Evolutionary conservation across 2,113 vertebrate species (phyloP).

Genomic region (Plecotus auritus): DNA sequence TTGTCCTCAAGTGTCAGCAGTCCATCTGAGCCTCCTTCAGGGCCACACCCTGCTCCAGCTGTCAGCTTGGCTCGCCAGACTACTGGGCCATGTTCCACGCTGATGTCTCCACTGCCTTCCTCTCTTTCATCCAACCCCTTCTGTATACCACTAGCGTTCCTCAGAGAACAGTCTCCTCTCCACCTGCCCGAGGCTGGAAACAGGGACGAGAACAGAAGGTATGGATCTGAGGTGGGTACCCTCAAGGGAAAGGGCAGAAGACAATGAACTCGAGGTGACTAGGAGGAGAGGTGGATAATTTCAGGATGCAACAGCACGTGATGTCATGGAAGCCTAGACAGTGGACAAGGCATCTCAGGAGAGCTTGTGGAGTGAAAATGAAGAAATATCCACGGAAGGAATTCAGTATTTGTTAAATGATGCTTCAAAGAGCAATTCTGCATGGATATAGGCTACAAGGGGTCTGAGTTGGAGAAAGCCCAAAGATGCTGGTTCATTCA

Average conservation of each 20-base stretch:
- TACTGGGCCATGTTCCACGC: background rate
- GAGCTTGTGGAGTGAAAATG: background rate
- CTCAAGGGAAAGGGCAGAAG: background rate
- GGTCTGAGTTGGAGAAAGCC: background rate
- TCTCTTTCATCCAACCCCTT: background rate
- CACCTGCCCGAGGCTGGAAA: background rate
- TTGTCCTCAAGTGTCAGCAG: background rate
- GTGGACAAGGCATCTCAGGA: background rate
- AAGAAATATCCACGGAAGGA: background rate
- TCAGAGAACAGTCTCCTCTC: background rate
- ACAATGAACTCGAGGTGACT: background rate
- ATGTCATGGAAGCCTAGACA: background rate
- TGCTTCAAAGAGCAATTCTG: background rate
- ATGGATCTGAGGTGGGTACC: background rate
- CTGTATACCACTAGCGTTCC: background rate
- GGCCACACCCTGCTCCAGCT: background rate
- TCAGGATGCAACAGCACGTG: background rate
- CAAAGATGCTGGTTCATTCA: background rate
- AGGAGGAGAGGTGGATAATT: background rate
- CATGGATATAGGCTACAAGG: background rate
- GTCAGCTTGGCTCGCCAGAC: background rate
- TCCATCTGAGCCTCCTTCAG: background rate
- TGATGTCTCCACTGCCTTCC: background rate
- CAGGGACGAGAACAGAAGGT: background rate
- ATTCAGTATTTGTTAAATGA: background rate